Conservation (phyloP, 2,113 vertebrate genomes). For the Zosterops lateralis region DNA sequence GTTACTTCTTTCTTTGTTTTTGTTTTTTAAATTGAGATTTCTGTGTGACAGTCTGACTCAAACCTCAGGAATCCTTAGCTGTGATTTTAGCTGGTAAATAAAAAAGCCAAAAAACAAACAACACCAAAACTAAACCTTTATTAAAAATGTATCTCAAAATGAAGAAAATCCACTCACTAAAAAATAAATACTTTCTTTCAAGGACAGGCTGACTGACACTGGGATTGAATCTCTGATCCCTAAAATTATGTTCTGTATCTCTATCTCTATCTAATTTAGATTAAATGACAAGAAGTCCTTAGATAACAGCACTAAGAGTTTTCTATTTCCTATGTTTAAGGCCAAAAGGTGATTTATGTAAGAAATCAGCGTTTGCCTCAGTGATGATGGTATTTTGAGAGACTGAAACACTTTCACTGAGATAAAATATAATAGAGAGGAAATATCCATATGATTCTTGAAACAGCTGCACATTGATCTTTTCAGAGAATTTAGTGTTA, state of each 20-base stretch:
- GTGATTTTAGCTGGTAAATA: not conserved
- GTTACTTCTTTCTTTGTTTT: not conserved
- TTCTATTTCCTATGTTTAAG: not conserved
- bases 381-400: not conserved
- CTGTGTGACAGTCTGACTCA: not conserved
- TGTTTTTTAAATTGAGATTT: not conserved
- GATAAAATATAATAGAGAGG: not conserved
- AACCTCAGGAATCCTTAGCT: not conserved
- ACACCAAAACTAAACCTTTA: not conserved
- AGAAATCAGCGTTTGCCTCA: not conserved
- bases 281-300: not conserved
- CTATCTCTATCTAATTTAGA: not conserved
- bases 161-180: not conserved
- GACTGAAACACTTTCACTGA: not conserved
- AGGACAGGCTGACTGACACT: not conserved
- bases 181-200: not conserved
- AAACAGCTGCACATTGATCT: not conserved
- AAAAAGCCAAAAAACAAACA: too few relatives aligned
- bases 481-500: not conserved
- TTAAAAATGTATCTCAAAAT: not conserved
- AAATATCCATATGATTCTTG: not conserved
- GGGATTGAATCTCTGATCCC: constrained; percentile 21
- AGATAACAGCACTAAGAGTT: not conserved
- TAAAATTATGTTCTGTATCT: not conserved
- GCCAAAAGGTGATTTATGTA: constrained; percentile 18